Evolutionary conservation across 2,888 invertebrate species (phyloP), one percentile per base, ranked within the genome.

Genomic region (Lepas anatifera): DNA sequence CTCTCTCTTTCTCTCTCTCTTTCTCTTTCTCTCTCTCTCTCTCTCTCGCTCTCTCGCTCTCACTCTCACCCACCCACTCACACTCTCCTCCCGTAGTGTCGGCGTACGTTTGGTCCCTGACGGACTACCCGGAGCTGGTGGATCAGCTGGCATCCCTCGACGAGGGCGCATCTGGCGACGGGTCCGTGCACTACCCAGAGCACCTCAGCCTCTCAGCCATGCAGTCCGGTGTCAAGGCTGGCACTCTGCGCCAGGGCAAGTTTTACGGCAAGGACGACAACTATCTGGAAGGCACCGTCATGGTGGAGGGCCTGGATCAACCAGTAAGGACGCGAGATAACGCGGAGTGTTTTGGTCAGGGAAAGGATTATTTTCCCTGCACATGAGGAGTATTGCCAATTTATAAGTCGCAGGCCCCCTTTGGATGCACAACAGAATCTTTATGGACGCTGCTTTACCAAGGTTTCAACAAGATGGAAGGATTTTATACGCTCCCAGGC

Each of bases 201-300:
- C 95, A 98, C 80, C 82, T 93, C 71, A 86, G 90, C 0, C 86
- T 89, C 1, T 81, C 84, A 0, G 87, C 90, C 78, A 83, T 97
- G 27, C 89, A 93, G 72, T 83, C 84, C 0, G 94, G 94, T 0
- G 86, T 97, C 63, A 88, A 89, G 76, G 84, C 83, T 72, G 92
- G 91, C 1, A 86, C 84, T 74, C 81, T 90, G 8, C 78, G 88
- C 52, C 94, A 84, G 76, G 96, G 75, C 22, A 71, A 72, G 35
- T 92, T 90, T 77, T 84, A 87, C 77, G 91, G 95, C 0, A 95
- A 94, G 0, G 84, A 92, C 69, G 95, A 96, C 77, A 99, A 98
- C 80, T 97, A 91, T 78, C 82, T 96, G 22, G 98, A 99, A 81
- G 98, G 94, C 16, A 87, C 85, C 72, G 92, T 93, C 13, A 88